Conservation (phyloP, 2,113 vertebrate species). For the Phrynosoma blainvillii region DNA sequence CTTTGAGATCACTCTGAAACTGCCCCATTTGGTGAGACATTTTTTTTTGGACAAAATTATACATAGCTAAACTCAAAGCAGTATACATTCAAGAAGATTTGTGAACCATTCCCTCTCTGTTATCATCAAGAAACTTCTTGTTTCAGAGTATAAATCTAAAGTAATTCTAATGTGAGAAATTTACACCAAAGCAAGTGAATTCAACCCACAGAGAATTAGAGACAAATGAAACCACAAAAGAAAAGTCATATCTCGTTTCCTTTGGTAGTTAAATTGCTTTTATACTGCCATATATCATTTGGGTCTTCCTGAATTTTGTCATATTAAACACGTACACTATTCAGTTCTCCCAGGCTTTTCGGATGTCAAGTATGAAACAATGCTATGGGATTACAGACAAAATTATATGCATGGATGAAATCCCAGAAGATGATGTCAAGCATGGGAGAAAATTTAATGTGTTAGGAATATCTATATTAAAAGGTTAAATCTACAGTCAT, state of each 20-base stretch:
- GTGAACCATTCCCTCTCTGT: not conserved
- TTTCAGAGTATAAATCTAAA: not conserved
- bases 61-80: no score
- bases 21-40: no score
- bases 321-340: conserved; percentile 29
- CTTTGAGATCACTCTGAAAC: no score
- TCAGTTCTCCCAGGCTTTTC: conserved; percentile 27
- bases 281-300: conserved; percentile 31
- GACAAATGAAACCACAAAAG: conserved; percentile 26
- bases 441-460: conserved; percentile 57
- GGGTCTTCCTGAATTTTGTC: conserved; percentile 33
- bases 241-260: conserved; percentile 17
- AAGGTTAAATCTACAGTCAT: conserved; percentile 42
- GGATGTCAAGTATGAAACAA: conserved; percentile 17
- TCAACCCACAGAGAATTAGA: conserved; percentile 38
- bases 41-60: no score
- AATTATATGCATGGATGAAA: conserved; percentile 50
- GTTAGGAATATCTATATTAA: conserved; percentile 31
- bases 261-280: conserved; percentile 55
- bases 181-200: not conserved
- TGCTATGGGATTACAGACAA: conserved; percentile 36
- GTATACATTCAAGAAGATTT: no score
- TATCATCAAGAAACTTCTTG: not conserved
- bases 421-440: conserved; percentile 45
- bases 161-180: not conserved